Base-by-base conservation (phyloP, 2,888 invertebrate genomes). In the Tanypteryx hageni region DNA sequence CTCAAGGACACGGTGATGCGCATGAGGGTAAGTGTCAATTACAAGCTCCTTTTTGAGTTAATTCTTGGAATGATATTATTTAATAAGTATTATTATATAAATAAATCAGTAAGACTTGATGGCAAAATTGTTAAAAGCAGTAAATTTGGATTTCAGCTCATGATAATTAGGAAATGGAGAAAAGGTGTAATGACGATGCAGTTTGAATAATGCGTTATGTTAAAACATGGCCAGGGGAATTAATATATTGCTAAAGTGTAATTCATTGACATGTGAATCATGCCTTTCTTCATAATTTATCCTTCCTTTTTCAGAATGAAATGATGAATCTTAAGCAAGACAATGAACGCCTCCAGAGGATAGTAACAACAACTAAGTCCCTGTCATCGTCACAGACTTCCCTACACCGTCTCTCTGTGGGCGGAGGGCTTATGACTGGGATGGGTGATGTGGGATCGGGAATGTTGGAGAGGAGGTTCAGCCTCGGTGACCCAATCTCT, bases 241-340 rank as follows among this genome's bases (percentile, higher is more conserved):
- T 61, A 4, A 61, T 7, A 61, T 61, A 16, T 7, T 61, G 61
- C 61, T 16, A 61, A 61, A 11, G 9, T 59, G 59, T 9, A 59
- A 61, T 61, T 61, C 18, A 58, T 7, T 44, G 0, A 8, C 18
- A 13, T 44, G 31, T 27, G 31, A n/a, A n/a, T 58, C 18, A 18
- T 7, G 22, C 11, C 57, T 58, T 44, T 44, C 44, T 76, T 57
- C n/a, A 59, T 31, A n/a, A 16, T 61, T 64, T 31, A 57, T 92
- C 92, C 92, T 93, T 93, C 94, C 93, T 93, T 95, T 76, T 96
- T 92, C 95, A 98, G 98, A 98, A 97, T 95, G 99, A 99, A 95
- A 99, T 99, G 99, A 96, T 98, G 94, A 98, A 98, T 94, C 96
- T 99, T 94, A 99, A 99, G 95, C 98, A 99, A 94, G 99, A 99